Conservation (phyloP, 2,113 vertebrate genomes). For the Hippoglossus stenolepis region DNA sequence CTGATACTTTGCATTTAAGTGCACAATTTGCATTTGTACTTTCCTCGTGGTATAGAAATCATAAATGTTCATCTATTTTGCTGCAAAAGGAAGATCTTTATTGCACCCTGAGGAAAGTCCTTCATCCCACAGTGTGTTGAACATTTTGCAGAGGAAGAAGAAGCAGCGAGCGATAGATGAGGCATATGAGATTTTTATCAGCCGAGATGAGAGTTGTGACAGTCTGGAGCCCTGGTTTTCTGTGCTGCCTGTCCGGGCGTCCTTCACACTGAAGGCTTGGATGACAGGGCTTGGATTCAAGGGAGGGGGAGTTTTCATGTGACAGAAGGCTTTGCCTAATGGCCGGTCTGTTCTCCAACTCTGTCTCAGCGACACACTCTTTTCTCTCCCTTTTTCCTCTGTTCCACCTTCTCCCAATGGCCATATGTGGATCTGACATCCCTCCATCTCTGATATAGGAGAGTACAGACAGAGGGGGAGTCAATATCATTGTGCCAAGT, state of each 20-base stretch:
- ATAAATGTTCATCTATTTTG: constrained; percentile 27
- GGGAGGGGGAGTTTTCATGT: constrained; percentile 47
- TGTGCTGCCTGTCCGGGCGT: constrained; percentile 65
- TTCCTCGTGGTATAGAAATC: constrained; percentile 11
- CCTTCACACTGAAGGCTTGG: constrained; percentile 71
- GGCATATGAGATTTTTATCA: constrained; percentile 58
- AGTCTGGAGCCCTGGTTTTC: constrained; percentile 62
- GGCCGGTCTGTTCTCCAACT: constrained; percentile 71
- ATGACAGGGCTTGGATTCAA: constrained; percentile 46
- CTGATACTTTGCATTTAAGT: not conserved
- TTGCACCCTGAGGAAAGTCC: constrained; percentile 20
- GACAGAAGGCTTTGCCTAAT: constrained; percentile 78
- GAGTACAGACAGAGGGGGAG: constrained; percentile 25
- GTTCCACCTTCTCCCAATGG: constrained; percentile 15
- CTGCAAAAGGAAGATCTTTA: constrained; percentile 23
- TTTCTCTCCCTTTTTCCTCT: constrained; percentile 5
- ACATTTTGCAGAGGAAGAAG: constrained; percentile 46
- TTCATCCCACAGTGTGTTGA: constrained; percentile 46
- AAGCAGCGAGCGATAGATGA: constrained; percentile 5
- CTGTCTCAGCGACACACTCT: not conserved
- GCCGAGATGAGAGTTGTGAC: constrained; percentile 60
- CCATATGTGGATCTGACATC: constrained; percentile 47
- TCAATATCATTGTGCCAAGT: constrained; percentile 5
- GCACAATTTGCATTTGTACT: constrained; percentile 14
- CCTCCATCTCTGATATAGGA: constrained; percentile 33